These are phyloP conservation scores for Aleiodes sp. DNA, from an alignment of 1,140 invertebrate species.

Conservation along the genomic window DNA sequence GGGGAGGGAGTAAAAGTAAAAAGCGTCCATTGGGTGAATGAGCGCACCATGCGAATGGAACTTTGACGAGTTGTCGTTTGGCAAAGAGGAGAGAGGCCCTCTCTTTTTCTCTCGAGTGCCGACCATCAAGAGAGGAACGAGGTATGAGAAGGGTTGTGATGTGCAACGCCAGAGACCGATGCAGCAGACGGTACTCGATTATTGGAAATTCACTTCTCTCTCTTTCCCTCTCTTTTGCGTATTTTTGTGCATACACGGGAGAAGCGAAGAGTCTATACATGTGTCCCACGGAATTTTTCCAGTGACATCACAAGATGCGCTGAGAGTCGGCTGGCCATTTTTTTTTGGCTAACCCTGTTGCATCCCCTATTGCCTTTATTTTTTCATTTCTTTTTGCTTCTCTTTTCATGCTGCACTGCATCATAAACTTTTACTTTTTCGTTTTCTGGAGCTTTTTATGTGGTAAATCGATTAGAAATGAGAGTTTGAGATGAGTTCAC, in stretches of 20 bases:
- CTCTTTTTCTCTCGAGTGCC: background rate
- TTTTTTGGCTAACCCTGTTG: background rate
- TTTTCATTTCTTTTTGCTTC: background rate
- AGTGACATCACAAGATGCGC: slow-evolving; percentile 11
- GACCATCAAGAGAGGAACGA: background rate
- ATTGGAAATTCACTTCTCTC: slow-evolving; percentile 32
- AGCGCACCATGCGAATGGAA: background rate
- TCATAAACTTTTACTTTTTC: background rate
- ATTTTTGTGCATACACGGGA: background rate
- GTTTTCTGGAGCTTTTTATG: background rate
- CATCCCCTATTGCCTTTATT: background rate
- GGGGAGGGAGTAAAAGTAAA: slow-evolving; percentile 21
- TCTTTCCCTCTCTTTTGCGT: slow-evolving; percentile 16
- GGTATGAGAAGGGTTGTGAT: background rate
- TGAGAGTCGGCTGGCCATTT: background rate
- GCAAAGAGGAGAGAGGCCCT: background rate
- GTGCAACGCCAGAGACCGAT: slow-evolving; percentile 1
- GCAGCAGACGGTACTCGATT: slow-evolving; percentile 33
- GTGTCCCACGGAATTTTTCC: background rate
- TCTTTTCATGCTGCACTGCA: background rate
- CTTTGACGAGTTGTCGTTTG: slow-evolving; percentile 23
- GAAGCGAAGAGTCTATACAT: slow-evolving; percentile 10
- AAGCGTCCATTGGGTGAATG: background rate
- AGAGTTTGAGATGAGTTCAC: background rate
- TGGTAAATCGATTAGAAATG: background rate